Evolutionary conservation across 2,888 invertebrate genomes (phyloP).

Genomic region (Xestobium rufovillosum): DNA sequence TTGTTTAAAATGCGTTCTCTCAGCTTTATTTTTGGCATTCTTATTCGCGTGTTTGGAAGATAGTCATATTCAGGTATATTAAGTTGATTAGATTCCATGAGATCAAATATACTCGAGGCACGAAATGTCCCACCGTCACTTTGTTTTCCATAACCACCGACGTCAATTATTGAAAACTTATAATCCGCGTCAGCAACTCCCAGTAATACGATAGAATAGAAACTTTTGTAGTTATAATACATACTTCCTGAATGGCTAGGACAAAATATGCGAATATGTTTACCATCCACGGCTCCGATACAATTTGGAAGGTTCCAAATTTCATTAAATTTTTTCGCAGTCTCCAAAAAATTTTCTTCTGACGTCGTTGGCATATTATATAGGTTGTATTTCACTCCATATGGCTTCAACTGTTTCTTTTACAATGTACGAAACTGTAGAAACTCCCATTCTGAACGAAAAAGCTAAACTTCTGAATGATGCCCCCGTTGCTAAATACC

Average conservation of each 20-base stretch:
- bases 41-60: conserved; percentile 17
- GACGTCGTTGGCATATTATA: conserved; percentile 13
- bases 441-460: conserved; percentile 19
- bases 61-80: conserved; percentile 15
- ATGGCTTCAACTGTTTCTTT: conserved; percentile 14
- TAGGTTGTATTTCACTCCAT: conserved; percentile 7
- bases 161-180: conserved; percentile 16
- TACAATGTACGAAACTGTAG: conserved; percentile 17
- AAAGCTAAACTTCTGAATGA: conserved; percentile 19
- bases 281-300: no score
- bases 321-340: conserved; percentile 16
- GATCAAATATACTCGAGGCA: conserved; percentile 15
- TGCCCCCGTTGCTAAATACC: conserved; percentile 18
- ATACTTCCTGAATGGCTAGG: conserved; percentile 16
- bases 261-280: no score
- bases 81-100: conserved; percentile 12
- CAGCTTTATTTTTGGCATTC: no score
- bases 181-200: conserved; percentile 20
- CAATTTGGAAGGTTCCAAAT: no score
- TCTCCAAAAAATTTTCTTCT: conserved; percentile 17
- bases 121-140: conserved; percentile 25
- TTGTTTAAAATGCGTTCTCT: no score
- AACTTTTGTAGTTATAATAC: conserved; percentile 21
- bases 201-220: conserved; percentile 20
- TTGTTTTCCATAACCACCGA: conserved; percentile 25